phyloP scores from a whole-genome alignment of 2,113 vertebrate species.

The cat (Felis catus) region DNA sequence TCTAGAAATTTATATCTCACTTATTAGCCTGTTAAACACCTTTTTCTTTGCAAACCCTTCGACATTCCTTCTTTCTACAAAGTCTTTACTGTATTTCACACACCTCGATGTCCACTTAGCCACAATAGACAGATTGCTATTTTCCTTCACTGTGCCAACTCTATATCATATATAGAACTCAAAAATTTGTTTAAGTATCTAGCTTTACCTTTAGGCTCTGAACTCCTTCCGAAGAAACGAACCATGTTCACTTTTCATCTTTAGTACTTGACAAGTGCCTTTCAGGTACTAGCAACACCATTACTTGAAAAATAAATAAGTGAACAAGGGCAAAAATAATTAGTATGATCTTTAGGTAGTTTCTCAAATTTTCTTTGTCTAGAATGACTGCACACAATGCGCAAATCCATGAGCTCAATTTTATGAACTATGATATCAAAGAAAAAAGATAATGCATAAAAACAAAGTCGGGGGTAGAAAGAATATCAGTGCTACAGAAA shows the following conservation, averaged over 20 bases:
- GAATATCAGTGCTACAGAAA: not conserved
- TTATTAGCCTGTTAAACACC: not conserved
- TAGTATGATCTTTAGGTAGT: not conserved
- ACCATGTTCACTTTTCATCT: not conserved
- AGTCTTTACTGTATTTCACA: not conserved
- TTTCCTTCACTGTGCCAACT: not conserved
- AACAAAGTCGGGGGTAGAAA: not conserved
- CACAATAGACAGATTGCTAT: not conserved
- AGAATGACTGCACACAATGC: not conserved
- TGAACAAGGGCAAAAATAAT: not conserved
- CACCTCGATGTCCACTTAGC: not conserved
- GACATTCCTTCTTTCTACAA: not conserved
- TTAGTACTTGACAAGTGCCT: not conserved
- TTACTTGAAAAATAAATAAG: not conserved
- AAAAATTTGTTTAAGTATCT: not conserved
- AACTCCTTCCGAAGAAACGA: not conserved
- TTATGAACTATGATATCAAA: not conserved
- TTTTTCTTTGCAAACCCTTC: not conserved
- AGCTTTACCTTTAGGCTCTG: not conserved
- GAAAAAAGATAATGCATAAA: not conserved
- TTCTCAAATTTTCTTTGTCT: not conserved
- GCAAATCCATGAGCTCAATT: not conserved
- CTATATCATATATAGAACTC: not conserved
- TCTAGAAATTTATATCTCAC: not conserved
- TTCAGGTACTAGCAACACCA: not conserved